Percentiles rank a stretch among this genome's conserved stretches.
Conservation (phyloP, 2,113 vertebrate species). For the Carlito syrichta region DNA sequence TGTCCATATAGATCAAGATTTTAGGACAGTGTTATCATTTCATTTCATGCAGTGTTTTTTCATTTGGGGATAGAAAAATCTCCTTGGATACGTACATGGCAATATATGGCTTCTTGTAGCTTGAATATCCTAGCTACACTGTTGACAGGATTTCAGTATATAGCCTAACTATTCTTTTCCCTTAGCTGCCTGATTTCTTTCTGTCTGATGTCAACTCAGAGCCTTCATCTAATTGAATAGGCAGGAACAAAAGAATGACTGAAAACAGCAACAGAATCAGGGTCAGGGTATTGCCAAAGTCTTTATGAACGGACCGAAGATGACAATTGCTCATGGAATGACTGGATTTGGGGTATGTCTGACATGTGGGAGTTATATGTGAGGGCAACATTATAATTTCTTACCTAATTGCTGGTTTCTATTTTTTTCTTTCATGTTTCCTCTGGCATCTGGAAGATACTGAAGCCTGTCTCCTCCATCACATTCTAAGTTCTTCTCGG, state of each 20-base stretch:
- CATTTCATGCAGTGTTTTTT: not conserved
- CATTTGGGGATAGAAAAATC: not conserved
- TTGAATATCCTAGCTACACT: conserved; percentile 46
- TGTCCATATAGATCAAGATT: not conserved
- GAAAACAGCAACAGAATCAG: not conserved
- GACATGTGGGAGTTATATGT: not conserved
- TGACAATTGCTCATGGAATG: not conserved
- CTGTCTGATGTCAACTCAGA: not conserved
- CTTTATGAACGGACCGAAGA: not conserved
- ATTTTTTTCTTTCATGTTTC: not conserved
- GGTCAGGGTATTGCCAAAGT: not conserved
- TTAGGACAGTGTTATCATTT: not conserved
- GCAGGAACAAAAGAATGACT: conserved; percentile 21
- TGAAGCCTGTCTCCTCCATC: not conserved
- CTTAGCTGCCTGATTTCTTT: conserved; percentile 22
- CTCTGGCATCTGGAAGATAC: not conserved
- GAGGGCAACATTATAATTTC: not conserved
- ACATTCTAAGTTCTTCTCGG: not conserved
- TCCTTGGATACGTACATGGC: not conserved
- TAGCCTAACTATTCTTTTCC: not conserved
- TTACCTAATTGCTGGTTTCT: not conserved
- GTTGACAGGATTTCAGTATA: conserved; percentile 51
- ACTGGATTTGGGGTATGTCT: not conserved
- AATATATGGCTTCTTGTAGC: not conserved
- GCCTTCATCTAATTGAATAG: conserved; percentile 59